These are phyloP conservation scores for Enteromius mattozi DNA, from an alignment of 2,797 vertebrate genomes.

Conservation along the genomic window DNA sequence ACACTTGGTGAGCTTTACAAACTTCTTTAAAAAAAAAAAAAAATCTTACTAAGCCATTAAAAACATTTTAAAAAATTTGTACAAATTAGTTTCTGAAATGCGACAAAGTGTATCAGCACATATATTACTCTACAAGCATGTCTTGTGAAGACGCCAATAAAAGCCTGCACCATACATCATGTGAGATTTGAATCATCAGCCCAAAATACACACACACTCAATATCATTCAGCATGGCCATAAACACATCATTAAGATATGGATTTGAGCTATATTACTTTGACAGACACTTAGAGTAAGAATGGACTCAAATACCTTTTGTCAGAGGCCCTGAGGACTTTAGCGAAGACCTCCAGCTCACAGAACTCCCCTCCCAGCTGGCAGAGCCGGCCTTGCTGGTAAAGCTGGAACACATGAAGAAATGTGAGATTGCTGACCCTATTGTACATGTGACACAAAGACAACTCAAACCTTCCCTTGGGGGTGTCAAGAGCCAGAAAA, in stretches of 20 bases:
- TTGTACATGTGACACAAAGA: constrained; percentile 50
- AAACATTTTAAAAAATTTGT: neutral
- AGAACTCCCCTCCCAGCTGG: constrained; percentile 98
- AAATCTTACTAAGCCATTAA: neutral
- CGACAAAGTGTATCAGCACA: neutral
- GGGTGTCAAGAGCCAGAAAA: constrained; percentile 46
- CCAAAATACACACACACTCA: constrained; percentile 10
- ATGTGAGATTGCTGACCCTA: constrained; percentile 41
- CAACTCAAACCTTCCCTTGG: constrained; percentile 44
- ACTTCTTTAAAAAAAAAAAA: neutral
- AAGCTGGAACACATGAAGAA: constrained; percentile 81
- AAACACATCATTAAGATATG: neutral
- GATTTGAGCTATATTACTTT: neutral
- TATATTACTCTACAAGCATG: neutral
- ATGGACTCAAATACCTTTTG: constrained; percentile 85
- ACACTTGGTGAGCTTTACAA: neutral
- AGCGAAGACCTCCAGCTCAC: constrained; percentile 98
- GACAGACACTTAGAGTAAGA: constrained; percentile 16
- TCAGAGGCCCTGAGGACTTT: constrained; percentile 98
- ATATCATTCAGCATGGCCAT: neutral
- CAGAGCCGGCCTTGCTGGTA: constrained; percentile 98
- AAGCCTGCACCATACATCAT: neutral
- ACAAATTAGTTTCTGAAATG: neutral
- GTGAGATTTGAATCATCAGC: constrained; percentile 36
- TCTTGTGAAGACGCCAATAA: neutral